These are phyloP conservation scores for Mythimna impura DNA, from an alignment of 2,888 invertebrate species.

Conservation along the genomic window DNA sequence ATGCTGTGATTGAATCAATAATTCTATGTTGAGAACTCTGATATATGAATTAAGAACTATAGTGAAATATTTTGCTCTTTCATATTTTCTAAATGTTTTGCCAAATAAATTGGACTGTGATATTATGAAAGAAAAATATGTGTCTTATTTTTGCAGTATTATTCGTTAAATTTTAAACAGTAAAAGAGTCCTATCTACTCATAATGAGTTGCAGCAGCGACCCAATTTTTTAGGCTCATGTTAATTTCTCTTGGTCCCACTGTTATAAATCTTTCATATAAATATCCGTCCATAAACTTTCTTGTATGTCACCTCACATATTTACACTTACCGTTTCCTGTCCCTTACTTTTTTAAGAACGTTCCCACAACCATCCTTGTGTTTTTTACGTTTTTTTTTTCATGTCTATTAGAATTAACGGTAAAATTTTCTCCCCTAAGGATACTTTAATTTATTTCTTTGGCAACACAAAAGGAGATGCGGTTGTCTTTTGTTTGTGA, in stretches of 20 bases:
- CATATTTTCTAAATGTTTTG: not conserved
- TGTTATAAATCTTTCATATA: conserved; percentile 83
- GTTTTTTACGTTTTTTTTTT: conserved; percentile 82
- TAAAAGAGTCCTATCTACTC: not conserved
- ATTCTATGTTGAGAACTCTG: not conserved
- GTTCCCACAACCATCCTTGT: conserved; percentile 87
- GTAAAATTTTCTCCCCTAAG: conserved; percentile 88
- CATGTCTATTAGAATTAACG: conserved; percentile 87
- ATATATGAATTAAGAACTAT: not conserved
- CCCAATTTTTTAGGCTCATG: conserved; percentile 46
- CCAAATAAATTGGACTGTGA: not conserved
- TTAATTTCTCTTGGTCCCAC: conserved; percentile 40
- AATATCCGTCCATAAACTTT: conserved; percentile 84
- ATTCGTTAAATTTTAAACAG: not conserved
- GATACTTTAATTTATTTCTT: conserved; percentile 89
- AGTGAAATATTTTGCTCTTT: not conserved
- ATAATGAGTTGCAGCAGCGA: conserved; percentile 21
- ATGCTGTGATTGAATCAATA: not conserved
- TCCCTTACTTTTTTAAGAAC: conserved; percentile 80
- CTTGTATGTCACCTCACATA: conserved; percentile 83
- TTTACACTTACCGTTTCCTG: conserved; percentile 88
- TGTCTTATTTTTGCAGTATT: not conserved
- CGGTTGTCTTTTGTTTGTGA: conserved; percentile 84
- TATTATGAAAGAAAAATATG: not conserved
- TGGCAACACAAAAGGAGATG: conserved; percentile 83